Evolutionary conservation across 2,113 vertebrate species (phyloP).

Genomic region (Erythrolamprus reginae): DNA sequence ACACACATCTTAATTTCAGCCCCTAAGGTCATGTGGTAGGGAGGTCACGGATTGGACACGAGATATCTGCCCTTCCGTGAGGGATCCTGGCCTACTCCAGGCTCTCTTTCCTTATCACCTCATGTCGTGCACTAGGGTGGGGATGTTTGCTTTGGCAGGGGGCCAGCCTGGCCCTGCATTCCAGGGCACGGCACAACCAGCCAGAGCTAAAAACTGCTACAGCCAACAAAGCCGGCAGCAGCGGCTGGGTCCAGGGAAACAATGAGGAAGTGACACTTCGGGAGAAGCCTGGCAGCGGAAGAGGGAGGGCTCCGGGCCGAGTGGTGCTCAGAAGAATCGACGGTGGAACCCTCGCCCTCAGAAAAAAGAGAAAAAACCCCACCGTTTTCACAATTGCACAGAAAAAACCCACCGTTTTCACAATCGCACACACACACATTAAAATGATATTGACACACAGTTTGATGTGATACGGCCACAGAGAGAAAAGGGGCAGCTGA

Average conservation of each 20-base stretch:
- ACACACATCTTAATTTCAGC: slow-evolving; percentile 24
- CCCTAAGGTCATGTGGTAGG: slow-evolving; percentile 44
- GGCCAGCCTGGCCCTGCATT: slow-evolving; percentile 60
- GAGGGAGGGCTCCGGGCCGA: background rate
- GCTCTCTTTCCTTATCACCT: slow-evolving; percentile 55
- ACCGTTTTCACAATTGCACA: background rate
- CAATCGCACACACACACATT: background rate
- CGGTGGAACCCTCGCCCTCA: background rate
- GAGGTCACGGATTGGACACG: slow-evolving; percentile 46
- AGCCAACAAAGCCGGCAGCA: slow-evolving; percentile 40
- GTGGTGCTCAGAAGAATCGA: background rate
- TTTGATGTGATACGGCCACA: background rate
- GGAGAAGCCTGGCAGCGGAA: background rate
- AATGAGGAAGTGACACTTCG: slow-evolving; percentile 30
- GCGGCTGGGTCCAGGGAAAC: background rate
- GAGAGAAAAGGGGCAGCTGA: background rate
- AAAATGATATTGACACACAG: background rate
- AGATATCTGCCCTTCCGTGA: slow-evolving; percentile 39
- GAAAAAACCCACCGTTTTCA: background rate
- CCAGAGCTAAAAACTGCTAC: slow-evolving; percentile 41
- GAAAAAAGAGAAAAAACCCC: too few species aligned
- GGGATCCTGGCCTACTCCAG: slow-evolving; percentile 5
- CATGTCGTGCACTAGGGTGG: slow-evolving; percentile 49
- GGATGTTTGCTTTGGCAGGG: slow-evolving; percentile 59
- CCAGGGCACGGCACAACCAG: slow-evolving; percentile 37